Percentiles rank a stretch among this genome's conserved stretches.
These are phyloP conservation scores for Melierax canorus DNA, from an alignment of 2,113 vertebrate species.

Conservation along the genomic window DNA sequence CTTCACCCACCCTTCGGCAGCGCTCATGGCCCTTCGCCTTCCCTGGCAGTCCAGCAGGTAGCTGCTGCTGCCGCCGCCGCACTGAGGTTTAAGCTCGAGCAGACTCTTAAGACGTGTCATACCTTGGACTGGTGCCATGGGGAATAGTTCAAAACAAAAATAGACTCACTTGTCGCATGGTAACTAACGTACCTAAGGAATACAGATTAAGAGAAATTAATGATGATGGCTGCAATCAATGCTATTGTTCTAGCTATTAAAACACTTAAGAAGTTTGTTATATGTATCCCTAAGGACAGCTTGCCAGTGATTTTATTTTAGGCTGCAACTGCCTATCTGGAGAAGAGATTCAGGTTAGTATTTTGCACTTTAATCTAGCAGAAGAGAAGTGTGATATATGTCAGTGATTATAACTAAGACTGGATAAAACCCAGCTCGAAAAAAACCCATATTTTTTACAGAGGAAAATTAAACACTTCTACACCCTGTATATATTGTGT, in stretches of 20 bases:
- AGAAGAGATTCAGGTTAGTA: neutral
- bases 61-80: neutral
- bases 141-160: neutral
- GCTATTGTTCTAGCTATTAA: neutral
- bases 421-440: neutral
- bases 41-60: neutral
- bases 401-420: neutral
- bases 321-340: neutral
- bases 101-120: neutral
- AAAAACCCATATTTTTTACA: neutral
- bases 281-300: neutral
- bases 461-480: neutral
- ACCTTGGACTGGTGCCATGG: neutral
- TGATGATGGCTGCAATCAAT: neutral
- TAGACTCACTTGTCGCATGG: neutral
- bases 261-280: neutral
- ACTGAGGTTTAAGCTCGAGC: neutral
- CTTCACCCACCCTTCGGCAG: rapidly evolving
- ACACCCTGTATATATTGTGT: neutral
- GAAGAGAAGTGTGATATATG: neutral
- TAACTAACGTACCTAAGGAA: neutral
- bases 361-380: neutral
- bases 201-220: neutral
- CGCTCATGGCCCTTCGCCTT: rapidly evolving
- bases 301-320: neutral